Base-by-base conservation (phyloP, 2,888 invertebrate genomes). In the Hartigia nigra region DNA sequence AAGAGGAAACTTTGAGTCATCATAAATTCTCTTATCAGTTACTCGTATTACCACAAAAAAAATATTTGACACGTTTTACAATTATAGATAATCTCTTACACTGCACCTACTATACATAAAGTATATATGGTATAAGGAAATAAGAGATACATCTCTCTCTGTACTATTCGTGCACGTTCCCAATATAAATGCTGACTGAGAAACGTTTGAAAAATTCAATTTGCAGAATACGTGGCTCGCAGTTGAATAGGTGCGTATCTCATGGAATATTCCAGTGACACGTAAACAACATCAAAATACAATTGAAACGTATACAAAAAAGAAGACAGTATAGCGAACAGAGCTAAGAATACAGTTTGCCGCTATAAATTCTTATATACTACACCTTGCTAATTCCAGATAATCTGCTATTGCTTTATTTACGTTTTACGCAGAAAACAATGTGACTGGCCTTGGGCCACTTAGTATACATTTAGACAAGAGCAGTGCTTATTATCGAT, bases 391-490 rank as follows among this genome's bases (percentile, higher is more conserved):
- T 55, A 9, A 55, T 55, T 23, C 55, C 9, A 23, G 55, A 23
- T 23, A 23, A 55, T 55, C 55, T 55, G 55, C 55, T 76, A 78
- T 79, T 76, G 39, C 69, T 76, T 69, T 79, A 75, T 78, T 74
- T 72, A 72, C 69, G 74, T 76, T 32, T 79, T 36, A 12, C 76
- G 72, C 55, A 74, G 39, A 37, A 12, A 72, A 36, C 81, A 82
- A 77, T 76, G 77, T 78, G 75, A 82, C 81, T 83, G 88, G 85
- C 89, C 89, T 90, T 90, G 89, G 86, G 86, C 88, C 83, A 88
- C 86, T 55, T 55, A 55, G 55, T 55, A 55, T 55, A 55, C 55
- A 23, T 55, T 88, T 88, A 81, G 74, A 74, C 77, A 76, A 32
- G 31, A 35, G n/a, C 14, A 80, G 77, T 80, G 81, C 81, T 70